Evolutionary conservation across 1,140 invertebrate species (phyloP).

Genomic region (Semibalanus balanoides): DNA sequence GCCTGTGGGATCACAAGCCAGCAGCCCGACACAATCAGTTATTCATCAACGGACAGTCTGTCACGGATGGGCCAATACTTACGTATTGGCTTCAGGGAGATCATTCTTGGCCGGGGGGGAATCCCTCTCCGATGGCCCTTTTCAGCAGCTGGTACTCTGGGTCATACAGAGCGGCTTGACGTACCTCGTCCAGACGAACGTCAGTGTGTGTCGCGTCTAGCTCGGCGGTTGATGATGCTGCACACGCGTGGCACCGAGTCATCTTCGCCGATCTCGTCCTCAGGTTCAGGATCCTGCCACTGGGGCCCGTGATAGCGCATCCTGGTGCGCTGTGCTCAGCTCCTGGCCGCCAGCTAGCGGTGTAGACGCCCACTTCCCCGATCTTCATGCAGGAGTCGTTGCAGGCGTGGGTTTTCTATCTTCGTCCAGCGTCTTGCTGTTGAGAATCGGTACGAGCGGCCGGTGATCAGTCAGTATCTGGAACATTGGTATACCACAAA

Average conservation of each 20-base stretch:
- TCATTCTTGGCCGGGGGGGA: not conserved
- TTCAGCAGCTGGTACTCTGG: not conserved
- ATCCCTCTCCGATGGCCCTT: not conserved
- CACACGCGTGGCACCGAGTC: not conserved
- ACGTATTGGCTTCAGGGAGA: not conserved
- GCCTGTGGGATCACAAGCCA: not conserved
- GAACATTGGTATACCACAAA: conserved; percentile 16
- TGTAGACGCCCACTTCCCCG: not conserved
- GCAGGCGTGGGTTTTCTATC: conserved; percentile 15
- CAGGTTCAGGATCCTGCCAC: not conserved
- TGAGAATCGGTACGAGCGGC: conserved; percentile 15
- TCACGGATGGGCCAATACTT: not conserved
- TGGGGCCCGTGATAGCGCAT: not conserved
- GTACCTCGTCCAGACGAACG: not conserved
- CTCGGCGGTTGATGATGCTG: not conserved
- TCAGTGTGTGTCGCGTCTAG: not conserved
- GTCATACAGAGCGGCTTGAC: not conserved
- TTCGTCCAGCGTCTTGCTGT: conserved; percentile 14
- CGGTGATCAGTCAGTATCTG: conserved; percentile 15
- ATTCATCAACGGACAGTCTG: not conserved
- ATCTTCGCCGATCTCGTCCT: not conserved
- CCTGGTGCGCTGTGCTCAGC: not conserved
- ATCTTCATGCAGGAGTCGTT: conserved; percentile 7
- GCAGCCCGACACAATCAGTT: not conserved
- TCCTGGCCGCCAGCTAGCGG: not conserved